Evolutionary conservation across 2,888 invertebrate genomes (phyloP).

Genomic region (Ferrisia virgata): DNA sequence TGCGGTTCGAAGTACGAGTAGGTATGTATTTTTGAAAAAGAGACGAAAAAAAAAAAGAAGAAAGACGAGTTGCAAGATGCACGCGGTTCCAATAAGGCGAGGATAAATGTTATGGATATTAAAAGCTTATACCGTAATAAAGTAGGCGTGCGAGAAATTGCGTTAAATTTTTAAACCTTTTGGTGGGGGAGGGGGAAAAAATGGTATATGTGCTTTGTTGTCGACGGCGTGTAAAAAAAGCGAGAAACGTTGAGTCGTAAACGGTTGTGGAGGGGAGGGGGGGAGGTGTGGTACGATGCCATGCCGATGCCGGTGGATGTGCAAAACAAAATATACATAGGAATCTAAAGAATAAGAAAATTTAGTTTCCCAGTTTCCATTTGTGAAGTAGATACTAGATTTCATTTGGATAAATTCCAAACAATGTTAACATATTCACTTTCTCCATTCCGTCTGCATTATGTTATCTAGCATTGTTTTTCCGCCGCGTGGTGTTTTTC

Average conservation of each 20-base stretch:
- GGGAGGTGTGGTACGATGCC: no score
- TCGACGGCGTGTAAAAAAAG: not conserved
- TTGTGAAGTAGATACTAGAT: constrained; percentile 13
- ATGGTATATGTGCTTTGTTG: not conserved
- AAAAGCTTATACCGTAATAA: not conserved
- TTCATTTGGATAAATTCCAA: constrained; percentile 28
- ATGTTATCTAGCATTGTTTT: constrained; percentile 23
- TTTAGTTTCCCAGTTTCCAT: constrained; percentile 7
- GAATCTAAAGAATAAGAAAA: constrained; percentile 4
- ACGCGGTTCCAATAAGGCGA: not conserved
- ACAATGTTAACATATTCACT: constrained; percentile 25
- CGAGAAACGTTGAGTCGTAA: not conserved
- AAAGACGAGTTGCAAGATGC: not conserved
- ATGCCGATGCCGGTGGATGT: no score
- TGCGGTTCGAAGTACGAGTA: not conserved
- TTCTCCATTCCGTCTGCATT: constrained; percentile 23
- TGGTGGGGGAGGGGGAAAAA: not conserved
- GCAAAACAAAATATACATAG: not conserved
- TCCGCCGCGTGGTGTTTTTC: not conserved
- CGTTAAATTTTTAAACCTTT: constrained; percentile 13
- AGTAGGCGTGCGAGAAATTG: not conserved
- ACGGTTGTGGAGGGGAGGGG: no score
- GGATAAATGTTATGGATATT: not conserved
- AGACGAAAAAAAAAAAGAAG: not conserved
- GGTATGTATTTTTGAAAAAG: no score